A percentile compares a stretch with the other conserved stretches of the same genome.
phyloP scores from a whole-genome alignment of 2,888 invertebrate species.

The Cephus nigrinus region DNA sequence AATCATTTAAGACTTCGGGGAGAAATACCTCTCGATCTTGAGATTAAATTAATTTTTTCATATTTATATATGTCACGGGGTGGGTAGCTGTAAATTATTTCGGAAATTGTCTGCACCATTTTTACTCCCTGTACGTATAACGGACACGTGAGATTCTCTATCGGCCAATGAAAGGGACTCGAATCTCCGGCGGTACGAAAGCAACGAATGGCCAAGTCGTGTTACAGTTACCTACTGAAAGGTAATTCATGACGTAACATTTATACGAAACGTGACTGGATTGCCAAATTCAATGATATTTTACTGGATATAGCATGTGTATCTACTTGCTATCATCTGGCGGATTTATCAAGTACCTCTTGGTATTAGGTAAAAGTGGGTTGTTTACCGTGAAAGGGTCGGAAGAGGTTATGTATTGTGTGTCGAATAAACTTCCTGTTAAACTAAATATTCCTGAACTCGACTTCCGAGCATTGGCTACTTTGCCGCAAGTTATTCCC shows the following conservation, averaged over 20 bases:
- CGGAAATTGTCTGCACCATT: not conserved
- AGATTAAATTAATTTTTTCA: not conserved
- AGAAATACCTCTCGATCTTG: not conserved
- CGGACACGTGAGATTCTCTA: not conserved
- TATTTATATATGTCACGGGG: not conserved
- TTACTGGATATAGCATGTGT: not conserved
- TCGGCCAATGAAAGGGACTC: not conserved
- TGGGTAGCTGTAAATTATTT: not conserved
- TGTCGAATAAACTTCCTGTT: not conserved
- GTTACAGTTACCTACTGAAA: not conserved
- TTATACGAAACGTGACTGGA: not conserved
- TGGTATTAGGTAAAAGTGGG: not conserved
- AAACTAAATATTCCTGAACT: not conserved
- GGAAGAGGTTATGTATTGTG: not conserved
- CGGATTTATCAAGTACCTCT: not conserved
- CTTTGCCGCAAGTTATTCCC: not conserved
- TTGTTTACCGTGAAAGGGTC: not conserved
- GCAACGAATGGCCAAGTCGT: not conserved
- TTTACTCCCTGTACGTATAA: not conserved
- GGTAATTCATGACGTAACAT: slow-evolving; percentile 3
- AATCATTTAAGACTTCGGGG: not conserved
- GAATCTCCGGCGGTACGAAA: not conserved
- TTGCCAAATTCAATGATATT: not conserved
- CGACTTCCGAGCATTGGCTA: not conserved
- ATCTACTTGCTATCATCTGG: not conserved